Evolutionary conservation across 1,140 invertebrate species (phyloP), one percentile per base, ranked within the genome.

Genomic region (Paracyclopina nana): DNA sequence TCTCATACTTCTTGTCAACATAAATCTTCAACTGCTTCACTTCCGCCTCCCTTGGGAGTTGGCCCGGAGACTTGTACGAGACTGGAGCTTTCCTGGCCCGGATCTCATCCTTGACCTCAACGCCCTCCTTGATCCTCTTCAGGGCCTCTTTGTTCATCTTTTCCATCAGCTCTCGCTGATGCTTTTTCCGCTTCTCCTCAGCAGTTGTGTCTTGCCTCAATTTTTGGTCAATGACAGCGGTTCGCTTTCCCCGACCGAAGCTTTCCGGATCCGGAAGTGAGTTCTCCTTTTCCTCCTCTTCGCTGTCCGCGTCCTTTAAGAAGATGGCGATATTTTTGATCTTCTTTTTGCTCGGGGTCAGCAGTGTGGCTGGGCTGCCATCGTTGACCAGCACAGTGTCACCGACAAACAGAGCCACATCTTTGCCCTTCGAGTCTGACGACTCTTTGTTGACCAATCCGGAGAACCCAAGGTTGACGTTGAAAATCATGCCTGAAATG

Each of bases 401-500:
- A 14, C 91, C 92, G 57, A 99, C 74, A 60, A 94, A 97, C 0
- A 98, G 68, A 1, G 92, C 88, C 65, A 95, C 94, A 4, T 68
- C 77, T 73, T 95, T 94, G 52, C 79, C 78, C 62, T 80, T 76
- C 56, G 82, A 79, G 31, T 95, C 86, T 24, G 74, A 73, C 1
- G 83, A 78, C 27, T 80, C 76, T 55, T 76, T 71, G 67, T 97
- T 96, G 14, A 65, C 68, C 27, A 99, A 68, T 61, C 81, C 82
- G n/a, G 82, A 75, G 27, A 98, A 73, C 34, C 94, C 95, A 56
- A 98, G 75, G 60, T 87, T 90, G 8, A 98, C 72, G 63, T 95
- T 95, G 60, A 96, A 97, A 0, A 95, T 78, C 91, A 98, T 97
- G n/a, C 50, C n/a, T n/a, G n/a, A n/a, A n/a, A n/a, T n/a, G n/a